Conservation (phyloP, 2,797 vertebrate genomes). For the Artibeus lituratus region DNA sequence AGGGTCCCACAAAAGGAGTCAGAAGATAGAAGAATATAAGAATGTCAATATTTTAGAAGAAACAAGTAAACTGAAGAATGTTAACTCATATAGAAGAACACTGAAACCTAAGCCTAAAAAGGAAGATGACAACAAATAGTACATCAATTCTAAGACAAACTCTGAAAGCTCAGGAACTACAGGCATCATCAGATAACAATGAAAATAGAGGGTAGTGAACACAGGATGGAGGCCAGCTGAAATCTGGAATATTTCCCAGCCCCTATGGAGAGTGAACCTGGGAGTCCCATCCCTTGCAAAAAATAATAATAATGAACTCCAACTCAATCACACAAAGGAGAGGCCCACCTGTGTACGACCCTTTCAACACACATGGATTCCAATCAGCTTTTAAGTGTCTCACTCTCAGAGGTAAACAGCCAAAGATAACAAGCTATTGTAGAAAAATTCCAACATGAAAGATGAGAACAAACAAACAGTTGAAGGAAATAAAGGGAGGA, state of each 20-base stretch:
- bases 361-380: background rate
- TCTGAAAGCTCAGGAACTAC: background rate
- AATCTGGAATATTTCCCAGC: background rate
- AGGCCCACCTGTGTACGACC: background rate
- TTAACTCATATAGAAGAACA: background rate
- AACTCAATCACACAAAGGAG: background rate
- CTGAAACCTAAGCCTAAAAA: too few relatives aligned
- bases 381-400: background rate
- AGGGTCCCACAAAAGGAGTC: background rate
- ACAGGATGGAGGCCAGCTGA: background rate
- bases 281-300: too few relatives aligned
- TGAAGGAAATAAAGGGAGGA: background rate
- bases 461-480: background rate
- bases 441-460: background rate
- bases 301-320: background rate
- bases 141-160: background rate
- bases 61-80: background rate
- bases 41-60: background rate
- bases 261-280: accelerated
- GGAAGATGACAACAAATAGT: background rate
- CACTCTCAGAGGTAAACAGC: background rate
- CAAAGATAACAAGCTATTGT: background rate
- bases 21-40: background rate
- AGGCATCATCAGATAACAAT: background rate
- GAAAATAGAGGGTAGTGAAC: background rate